Percentiles rank a stretch among this genome's conserved stretches.
Evolutionary conservation across 2,113 vertebrate genomes (phyloP).

Genomic region (Pleuronectes platessa): DNA sequence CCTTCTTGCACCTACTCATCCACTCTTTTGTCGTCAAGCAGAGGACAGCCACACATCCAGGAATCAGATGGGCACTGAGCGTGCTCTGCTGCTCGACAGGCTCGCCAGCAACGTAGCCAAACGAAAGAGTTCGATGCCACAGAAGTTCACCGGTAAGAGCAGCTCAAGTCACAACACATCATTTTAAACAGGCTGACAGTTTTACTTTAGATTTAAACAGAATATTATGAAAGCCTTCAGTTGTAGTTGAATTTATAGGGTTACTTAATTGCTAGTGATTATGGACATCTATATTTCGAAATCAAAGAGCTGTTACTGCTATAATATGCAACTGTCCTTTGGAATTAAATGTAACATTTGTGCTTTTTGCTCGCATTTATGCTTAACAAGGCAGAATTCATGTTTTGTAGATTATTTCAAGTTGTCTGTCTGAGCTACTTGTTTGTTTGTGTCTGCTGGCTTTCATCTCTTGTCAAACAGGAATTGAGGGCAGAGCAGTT

Average conservation of each 20-base stretch:
- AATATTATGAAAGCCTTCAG: neutral
- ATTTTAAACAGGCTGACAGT: neutral
- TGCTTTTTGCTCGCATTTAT: constrained; percentile 33
- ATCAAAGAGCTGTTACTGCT: neutral
- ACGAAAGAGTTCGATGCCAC: constrained; percentile 95
- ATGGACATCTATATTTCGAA: neutral
- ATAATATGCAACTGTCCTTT: constrained; percentile 1
- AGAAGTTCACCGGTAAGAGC: constrained; percentile 95
- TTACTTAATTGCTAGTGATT: neutral
- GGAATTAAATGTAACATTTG: neutral
- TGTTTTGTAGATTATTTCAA: constrained; percentile 13
- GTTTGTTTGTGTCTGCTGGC: constrained; percentile 44
- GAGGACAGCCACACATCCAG: constrained; percentile 86
- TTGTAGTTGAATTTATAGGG: neutral
- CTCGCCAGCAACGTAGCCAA: constrained; percentile 96
- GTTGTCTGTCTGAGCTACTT: constrained; percentile 51
- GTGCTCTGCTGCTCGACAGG: constrained; percentile 92
- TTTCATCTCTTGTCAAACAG: constrained; percentile 51
- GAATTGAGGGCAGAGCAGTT: constrained; percentile 56
- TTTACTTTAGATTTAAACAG: neutral
- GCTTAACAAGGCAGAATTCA: constrained; percentile 4
- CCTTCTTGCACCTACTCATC: neutral
- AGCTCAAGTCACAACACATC: neutral
- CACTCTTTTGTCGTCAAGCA: constrained; percentile 20
- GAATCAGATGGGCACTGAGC: constrained; percentile 90